A percentile compares a stretch with the other conserved stretches of the same genome.
phyloP scores from a whole-genome alignment of 1,140 invertebrate genomes.

The Drosophila dunni region DNA sequence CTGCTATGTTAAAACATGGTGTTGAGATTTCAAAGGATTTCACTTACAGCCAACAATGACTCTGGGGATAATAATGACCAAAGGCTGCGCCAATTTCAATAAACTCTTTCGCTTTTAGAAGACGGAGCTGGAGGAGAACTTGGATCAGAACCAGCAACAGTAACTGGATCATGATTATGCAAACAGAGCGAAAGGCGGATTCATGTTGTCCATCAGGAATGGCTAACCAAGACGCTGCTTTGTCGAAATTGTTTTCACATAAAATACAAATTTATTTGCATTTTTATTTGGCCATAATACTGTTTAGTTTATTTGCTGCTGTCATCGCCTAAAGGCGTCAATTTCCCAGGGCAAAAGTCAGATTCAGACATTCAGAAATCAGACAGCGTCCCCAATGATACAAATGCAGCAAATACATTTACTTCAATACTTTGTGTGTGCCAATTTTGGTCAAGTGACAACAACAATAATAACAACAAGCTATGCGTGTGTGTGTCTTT shows the following conservation, averaged over 20 bases:
- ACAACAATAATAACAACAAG: conserved; percentile 12
- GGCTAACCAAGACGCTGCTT: conserved; percentile 34
- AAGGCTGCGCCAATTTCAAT: conserved; percentile 69
- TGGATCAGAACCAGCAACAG: conserved; percentile 1
- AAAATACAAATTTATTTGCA: conserved; percentile 83
- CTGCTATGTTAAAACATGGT: conserved; percentile 38
- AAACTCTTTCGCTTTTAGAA: conserved; percentile 70
- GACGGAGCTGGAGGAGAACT: too few relatives aligned
- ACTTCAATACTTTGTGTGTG: conserved; percentile 29
- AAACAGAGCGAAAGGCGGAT: conserved; percentile 38
- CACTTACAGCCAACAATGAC: conserved; percentile 60
- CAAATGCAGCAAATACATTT: conserved; percentile 47
- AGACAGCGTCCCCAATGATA: conserved; percentile 59
- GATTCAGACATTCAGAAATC: conserved; percentile 21
- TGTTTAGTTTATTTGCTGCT: conserved; percentile 75
- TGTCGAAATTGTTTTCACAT: conserved; percentile 78
- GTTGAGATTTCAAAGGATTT: conserved; percentile 56
- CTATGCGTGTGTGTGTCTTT: conserved; percentile 39
- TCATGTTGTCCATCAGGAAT: conserved; percentile 46
- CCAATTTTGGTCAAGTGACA: conserved; percentile 54
- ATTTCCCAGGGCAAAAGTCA: conserved; percentile 56
- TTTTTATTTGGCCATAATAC: conserved; percentile 80
- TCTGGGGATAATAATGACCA: conserved; percentile 54
- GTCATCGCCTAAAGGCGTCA: conserved; percentile 38
- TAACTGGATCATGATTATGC: background rate